Percentiles rank a stretch among this genome's conserved stretches.
These are phyloP conservation scores for Maconellicoccus hirsutus DNA, from an alignment of 1,140 invertebrate genomes.

Conservation along the genomic window DNA sequence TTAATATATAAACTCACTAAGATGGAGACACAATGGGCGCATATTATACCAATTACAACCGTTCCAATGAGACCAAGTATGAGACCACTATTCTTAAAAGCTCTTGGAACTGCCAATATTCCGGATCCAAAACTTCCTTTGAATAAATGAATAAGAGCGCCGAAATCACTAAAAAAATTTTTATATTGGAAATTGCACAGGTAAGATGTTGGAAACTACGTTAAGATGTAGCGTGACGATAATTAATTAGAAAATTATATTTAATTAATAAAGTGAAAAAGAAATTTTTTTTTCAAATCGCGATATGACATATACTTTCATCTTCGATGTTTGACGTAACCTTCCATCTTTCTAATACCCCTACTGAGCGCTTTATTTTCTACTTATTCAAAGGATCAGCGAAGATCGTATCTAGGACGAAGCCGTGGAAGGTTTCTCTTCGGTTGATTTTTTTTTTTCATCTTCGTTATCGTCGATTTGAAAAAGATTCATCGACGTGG, in stretches of 20 bases:
- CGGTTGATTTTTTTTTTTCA: no score
- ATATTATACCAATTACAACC: conserved; percentile 37
- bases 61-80: conserved; percentile 37
- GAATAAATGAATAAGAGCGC: conserved; percentile 40
- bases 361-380: no score
- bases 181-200: background rate
- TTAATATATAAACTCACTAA: conserved; percentile 34
- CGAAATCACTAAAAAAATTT: conserved; percentile 34
- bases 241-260: background rate
- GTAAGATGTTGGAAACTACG: background rate
- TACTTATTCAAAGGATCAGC: conserved; percentile 3
- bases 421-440: no score
- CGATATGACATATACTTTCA: no score
- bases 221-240: background rate
- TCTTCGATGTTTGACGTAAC: no score
- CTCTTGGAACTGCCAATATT: conserved; percentile 46
- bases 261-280: background rate
- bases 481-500: no score
- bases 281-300: background rate
- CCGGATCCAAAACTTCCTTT: conserved; percentile 47
- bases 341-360: no score
- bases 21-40: conserved; percentile 40
- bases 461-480: no score
- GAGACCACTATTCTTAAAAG: conserved; percentile 45
- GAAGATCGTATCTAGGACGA: background rate